Evolutionary conservation across 2,797 vertebrate genomes (phyloP), one percentile per base, ranked within the genome.

Genomic region (Dipus sagitta): DNA sequence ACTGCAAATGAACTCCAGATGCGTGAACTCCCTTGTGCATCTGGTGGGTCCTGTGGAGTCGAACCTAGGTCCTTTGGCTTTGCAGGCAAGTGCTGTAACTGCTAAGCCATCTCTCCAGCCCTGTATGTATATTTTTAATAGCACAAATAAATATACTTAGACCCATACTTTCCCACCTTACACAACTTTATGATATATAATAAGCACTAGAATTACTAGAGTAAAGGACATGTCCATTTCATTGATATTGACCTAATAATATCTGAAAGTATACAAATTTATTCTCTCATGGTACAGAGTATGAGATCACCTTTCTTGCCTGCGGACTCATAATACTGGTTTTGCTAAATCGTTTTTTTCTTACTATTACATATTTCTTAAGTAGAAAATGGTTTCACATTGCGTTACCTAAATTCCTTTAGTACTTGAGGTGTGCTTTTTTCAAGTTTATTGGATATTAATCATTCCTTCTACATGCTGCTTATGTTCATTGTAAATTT

Each of bases 401-500:
- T 71, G 34, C 54, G 30, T 74, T 67, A 30, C 52, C 62, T 24
- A 47, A 0, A 32, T 93, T 81, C 82, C 28, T 93, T 93, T 77
- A 81, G 64, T 75, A 93, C 64, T 58, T 74, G 70, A 87, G 32
- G 11, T 28, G 6, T 54, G 21, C 30, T 90, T 93, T 90, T 23
- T 18, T 30, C 38, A 54, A 30, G 23, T 78, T 76, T 38, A 14
- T 3, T 60, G 28, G 38, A 60, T 12, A 81, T 32, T 84, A 82
- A 24, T 15, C 47, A 85, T 65, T 91, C 34, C 76, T 91, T 86
- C 77, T 38, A 90, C 28, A 18, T 64, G 26, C 42, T 76, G 82
- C 26, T 88, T 70, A 81, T 23, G 20, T 83, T 54, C 71, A 75
- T 76, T 58, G 12, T n/a, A 80, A 76, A 42, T n/a, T 67, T 95